Percentiles rank a stretch among this genome's conserved stretches.
Evolutionary conservation across 2,113 vertebrate species (phyloP).

Genomic region (Dasyurus viverrinus): DNA sequence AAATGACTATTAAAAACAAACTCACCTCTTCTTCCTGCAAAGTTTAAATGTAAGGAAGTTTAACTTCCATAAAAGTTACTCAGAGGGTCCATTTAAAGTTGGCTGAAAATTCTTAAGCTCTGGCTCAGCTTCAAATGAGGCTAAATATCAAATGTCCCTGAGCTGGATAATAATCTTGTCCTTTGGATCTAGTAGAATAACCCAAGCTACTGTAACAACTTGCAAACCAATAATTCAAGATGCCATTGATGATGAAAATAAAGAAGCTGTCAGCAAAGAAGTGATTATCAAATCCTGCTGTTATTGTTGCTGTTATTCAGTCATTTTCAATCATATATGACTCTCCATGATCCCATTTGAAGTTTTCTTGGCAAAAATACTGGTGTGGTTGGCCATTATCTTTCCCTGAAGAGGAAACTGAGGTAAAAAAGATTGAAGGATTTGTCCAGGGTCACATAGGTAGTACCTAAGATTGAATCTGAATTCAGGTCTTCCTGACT

Average conservation of each 20-base stretch:
- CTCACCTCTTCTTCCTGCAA: neutral
- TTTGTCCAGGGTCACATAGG: neutral
- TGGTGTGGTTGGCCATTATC: neutral
- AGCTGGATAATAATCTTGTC: slow-evolving; percentile 43
- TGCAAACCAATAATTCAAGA: neutral
- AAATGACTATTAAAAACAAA: slow-evolving; percentile 4
- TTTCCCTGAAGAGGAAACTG: neutral
- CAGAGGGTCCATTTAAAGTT: slow-evolving; percentile 31
- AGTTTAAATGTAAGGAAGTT: neutral
- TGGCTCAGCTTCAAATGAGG: slow-evolving; percentile 28
- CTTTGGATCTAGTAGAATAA: slow-evolving; percentile 45
- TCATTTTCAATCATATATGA: neutral
- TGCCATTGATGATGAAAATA: neutral
- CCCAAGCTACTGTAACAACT: slow-evolving; percentile 23
- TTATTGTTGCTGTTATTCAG: neutral
- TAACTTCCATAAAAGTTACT: slow-evolving; percentile 1
- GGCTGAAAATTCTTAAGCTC: slow-evolving; percentile 10
- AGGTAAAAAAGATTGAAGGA: neutral
- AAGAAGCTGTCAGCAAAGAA: neutral
- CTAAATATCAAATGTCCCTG: neutral
- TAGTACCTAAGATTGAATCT: neutral
- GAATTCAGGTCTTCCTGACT: neutral
- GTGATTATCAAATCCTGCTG: neutral
- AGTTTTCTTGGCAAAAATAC: neutral
- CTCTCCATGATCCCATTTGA: neutral